phyloP scores from a whole-genome alignment of 2,888 invertebrate species.

The Cabera pusaria region DNA sequence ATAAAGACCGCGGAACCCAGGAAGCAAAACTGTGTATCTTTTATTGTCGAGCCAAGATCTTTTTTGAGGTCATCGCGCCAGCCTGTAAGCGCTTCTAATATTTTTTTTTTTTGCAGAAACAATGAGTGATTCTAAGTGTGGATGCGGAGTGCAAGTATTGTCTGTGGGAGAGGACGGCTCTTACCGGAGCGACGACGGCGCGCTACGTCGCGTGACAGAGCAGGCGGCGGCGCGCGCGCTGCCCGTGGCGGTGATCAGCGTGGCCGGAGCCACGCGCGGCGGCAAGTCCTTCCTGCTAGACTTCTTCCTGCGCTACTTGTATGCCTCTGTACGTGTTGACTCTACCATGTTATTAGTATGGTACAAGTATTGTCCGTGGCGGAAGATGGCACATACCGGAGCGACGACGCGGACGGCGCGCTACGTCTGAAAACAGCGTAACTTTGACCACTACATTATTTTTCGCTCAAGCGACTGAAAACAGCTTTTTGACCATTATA shows the following conservation, averaged over 20 bases:
- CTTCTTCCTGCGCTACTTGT: slow-evolving; percentile 48
- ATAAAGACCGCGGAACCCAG: too few species aligned
- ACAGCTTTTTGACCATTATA: too few species aligned
- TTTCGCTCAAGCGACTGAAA: too few species aligned
- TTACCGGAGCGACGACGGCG: slow-evolving; percentile 34
- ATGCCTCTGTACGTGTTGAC: slow-evolving; percentile 35
- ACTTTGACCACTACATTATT: too few species aligned
- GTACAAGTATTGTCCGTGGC: slow-evolving; percentile 37
- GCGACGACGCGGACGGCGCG: slow-evolving; percentile 35
- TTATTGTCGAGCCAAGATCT: too few species aligned
- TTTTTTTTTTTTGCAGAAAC: background rate
- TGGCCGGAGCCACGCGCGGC: slow-evolving; percentile 50
- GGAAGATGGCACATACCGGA: slow-evolving; percentile 27
- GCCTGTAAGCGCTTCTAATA: too few species aligned
- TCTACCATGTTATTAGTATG: too few species aligned
- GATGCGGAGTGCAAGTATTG: slow-evolving; percentile 36
- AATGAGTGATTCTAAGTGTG: slow-evolving; percentile 3
- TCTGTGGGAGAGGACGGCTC: slow-evolving; percentile 24
- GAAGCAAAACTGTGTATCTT: too few species aligned
- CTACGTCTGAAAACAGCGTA: too few species aligned
- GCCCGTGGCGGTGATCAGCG: slow-evolving; percentile 45
- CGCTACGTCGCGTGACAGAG: slow-evolving; percentile 20
- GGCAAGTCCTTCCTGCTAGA: slow-evolving; percentile 53
- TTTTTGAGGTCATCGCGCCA: too few species aligned
- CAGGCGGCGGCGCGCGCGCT: slow-evolving; percentile 28